Evolutionary conservation across 2,113 vertebrate genomes (phyloP).

Genomic region (Phrynosoma platyrhinos): DNA sequence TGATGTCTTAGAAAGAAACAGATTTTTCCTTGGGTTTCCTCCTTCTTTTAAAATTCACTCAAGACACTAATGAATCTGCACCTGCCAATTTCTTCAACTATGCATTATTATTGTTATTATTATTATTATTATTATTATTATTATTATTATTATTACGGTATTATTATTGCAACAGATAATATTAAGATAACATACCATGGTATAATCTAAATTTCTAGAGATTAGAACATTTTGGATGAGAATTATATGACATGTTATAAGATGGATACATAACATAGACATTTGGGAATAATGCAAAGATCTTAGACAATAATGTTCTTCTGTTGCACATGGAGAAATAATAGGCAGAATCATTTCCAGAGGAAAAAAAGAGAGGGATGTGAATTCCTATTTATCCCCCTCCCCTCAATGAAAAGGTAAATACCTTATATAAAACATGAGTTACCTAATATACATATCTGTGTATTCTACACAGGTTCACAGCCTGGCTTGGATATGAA

Average conservation of each 20-base stretch:
- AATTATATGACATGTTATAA: not conserved
- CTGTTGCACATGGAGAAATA: not conserved
- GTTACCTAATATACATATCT: not conserved
- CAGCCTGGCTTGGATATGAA: not conserved
- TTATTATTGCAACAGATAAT: too few relatives aligned
- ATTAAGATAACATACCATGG: too few relatives aligned
- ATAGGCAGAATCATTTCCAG: not conserved
- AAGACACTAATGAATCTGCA: not conserved
- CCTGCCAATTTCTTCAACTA: not conserved
- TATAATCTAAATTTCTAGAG: not conserved
- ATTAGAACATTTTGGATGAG: not conserved
- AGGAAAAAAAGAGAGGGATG: too few relatives aligned
- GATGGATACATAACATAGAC: too few relatives aligned
- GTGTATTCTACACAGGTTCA: not conserved
- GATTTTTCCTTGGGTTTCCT: not conserved
- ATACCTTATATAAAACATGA: not conserved
- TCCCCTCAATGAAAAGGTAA: not conserved
- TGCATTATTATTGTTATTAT: too few relatives aligned
- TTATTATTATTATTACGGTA: too few relatives aligned
- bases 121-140: too few relatives aligned
- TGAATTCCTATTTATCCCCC: not conserved
- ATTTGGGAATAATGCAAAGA: too few relatives aligned
- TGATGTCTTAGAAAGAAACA: not conserved
- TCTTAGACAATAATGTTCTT: too few relatives aligned
- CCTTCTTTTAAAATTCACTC: not conserved